Percentiles rank a stretch among this genome's conserved stretches.
These are phyloP conservation scores for Okapia johnstoni DNA, from an alignment of 2,113 vertebrate species.

Conservation along the genomic window DNA sequence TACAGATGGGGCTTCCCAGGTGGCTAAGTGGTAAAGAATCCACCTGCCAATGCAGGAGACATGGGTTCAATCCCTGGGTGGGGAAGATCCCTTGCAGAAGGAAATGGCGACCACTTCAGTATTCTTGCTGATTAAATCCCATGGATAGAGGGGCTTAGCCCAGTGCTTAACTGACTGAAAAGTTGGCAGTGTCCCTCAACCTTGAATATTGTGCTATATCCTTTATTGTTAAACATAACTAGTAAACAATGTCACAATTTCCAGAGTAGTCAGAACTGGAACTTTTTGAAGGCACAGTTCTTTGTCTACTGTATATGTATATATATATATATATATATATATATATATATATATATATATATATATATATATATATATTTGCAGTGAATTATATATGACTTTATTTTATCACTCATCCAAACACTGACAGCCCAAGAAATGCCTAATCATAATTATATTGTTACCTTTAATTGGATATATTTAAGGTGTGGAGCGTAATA, in stretches of 20 bases:
- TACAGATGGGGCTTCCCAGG: neutral
- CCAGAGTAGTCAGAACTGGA: neutral
- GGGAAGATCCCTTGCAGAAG: neutral
- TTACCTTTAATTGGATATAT: neutral
- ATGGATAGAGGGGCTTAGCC: neutral
- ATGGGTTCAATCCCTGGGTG: neutral
- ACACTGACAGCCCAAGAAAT: neutral
- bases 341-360: no score
- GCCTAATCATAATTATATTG: neutral
- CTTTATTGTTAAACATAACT: neutral
- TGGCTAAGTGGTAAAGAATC: neutral
- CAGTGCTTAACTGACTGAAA: neutral
- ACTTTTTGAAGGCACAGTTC: neutral
- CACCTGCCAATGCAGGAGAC: neutral
- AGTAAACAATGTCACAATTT: neutral
- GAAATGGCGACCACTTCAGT: neutral
- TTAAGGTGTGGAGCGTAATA: neutral
- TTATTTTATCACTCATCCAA: neutral
- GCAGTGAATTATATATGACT: neutral
- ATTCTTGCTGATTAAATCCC: neutral
- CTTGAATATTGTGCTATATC: neutral
- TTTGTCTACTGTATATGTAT: neutral
- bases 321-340: no score
- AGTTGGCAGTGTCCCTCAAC: neutral
- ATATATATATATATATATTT: neutral